These are phyloP conservation scores for Mallateleia sp. DNA, from an alignment of 2,888 invertebrate genomes.

Conservation along the genomic window DNA sequence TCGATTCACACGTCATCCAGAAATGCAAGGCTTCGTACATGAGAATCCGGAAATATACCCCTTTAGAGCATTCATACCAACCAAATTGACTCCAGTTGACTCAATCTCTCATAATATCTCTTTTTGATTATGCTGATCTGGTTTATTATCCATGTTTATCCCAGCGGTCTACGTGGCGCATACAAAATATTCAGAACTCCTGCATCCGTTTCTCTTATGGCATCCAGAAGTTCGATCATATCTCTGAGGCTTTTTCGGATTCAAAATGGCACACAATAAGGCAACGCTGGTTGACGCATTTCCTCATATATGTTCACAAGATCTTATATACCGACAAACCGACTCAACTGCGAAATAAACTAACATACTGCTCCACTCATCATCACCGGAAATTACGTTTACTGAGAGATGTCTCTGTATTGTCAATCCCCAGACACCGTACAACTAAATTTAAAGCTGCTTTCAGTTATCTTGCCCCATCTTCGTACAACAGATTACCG, in stretches of 20 bases:
- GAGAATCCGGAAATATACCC: not conserved
- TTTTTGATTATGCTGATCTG: constrained; percentile 10
- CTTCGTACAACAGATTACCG: too few species aligned
- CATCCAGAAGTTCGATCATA: constrained; percentile 9
- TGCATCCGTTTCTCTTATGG: constrained; percentile 11
- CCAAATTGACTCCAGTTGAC: not conserved
- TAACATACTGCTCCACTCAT: too few species aligned
- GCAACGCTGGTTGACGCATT: too few species aligned
- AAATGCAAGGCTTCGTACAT: not conserved
- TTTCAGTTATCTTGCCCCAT: too few species aligned
- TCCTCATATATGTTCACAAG: too few species aligned
- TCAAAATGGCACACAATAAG: not conserved
- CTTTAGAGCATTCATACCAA: not conserved
- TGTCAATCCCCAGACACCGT: too few species aligned
- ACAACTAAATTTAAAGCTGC: too few species aligned
- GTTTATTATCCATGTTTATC: constrained; percentile 4
- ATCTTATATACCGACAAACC: too few species aligned
- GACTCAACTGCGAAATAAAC: too few species aligned
- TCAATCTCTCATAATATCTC: not conserved
- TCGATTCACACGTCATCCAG: not conserved
- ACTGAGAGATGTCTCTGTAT: too few species aligned
- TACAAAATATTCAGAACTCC: constrained; percentile 8
- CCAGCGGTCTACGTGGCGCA: not conserved
- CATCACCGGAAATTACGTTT: too few species aligned
- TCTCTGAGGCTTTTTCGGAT: not conserved